Evolutionary conservation across 2,888 invertebrate species (phyloP).

Genomic region (Dryomyza anilis): DNA sequence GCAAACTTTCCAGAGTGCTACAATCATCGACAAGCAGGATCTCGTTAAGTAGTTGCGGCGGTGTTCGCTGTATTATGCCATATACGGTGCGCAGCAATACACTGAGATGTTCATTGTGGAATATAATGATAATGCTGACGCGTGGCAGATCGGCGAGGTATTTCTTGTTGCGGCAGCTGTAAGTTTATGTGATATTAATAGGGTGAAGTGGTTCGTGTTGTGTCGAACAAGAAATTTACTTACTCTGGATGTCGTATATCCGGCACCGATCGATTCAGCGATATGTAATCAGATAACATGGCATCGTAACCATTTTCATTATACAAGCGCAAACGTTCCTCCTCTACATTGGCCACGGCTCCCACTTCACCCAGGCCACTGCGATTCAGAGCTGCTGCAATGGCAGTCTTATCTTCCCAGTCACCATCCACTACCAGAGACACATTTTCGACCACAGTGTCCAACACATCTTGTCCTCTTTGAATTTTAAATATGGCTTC

Average conservation of each 20-base stretch:
- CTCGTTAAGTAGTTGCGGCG: conserved; percentile 79
- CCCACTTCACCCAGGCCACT: conserved; percentile 2
- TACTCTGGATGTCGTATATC: conserved; percentile 5
- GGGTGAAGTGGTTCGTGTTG: no score
- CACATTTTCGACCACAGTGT: no score
- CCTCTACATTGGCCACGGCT: neutral
- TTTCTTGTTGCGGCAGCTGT: conserved; percentile 40
- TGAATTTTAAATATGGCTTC: no score
- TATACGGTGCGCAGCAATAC: conserved; percentile 78
- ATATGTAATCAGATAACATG: conserved; percentile 8
- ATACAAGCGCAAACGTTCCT: neutral
- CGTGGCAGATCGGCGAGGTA: conserved; percentile 64
- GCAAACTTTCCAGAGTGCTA: conserved; percentile 65
- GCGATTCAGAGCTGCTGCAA: neutral
- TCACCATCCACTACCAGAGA: neutral
- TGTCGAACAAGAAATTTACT: no score
- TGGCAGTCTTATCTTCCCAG: neutral
- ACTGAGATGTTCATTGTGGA: conserved; percentile 90
- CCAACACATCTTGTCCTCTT: no score
- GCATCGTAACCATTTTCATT: conserved; percentile 4
- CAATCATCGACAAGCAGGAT: conserved; percentile 86
- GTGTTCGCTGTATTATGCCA: conserved; percentile 84
- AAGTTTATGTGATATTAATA: no score
- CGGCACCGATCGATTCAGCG: neutral
- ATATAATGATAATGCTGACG: conserved; percentile 86